Evolutionary conservation across 2,888 invertebrate genomes (phyloP), one percentile per base, ranked within the genome.

Genomic region (Galerucella nymphaeae): DNA sequence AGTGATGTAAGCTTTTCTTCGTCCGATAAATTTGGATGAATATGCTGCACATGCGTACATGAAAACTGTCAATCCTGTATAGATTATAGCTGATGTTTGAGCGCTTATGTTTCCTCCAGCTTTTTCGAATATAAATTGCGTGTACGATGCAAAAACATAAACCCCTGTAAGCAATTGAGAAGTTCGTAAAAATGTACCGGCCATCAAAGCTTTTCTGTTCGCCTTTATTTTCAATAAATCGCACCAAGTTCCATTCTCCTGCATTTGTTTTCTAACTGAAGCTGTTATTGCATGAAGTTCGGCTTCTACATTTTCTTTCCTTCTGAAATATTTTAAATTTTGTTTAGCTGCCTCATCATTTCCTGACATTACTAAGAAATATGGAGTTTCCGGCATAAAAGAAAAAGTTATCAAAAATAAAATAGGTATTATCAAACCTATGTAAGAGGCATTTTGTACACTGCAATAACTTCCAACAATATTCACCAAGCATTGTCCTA

Each of bases 301-400:
- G 2, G 73, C 65, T 2, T 80, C 80, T 1, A 82, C 78, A 45
- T 81, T 74, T 8, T 75, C 20, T 9, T 62, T 79, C 58, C 79
- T 53, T 58, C 78, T 72, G 13, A 83, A 66, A 62, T 50, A 70
- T 58, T 73, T 77, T 58, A 83, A 70, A 8, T 79, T 74, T 6
- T 71, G 65, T 70, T 72, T 69, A 13, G 82, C 81, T 65, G 78
- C 75, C 4, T 76, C 73, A 1, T 67, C 23, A n/a, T 70, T 63
- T 10, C 71, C 72, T 62, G 79, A 78, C 78, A 79, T 80, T 9
- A 80, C 30, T 23, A 73, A 75, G 68, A 70, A 82, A 70, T 82
- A 82, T 0, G 82, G 82, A 8, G 78, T 72, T 86, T 93, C 93
- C 14, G 92, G 92, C 82, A 92, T 87, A 81, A 89, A 89, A 61